Evolutionary conservation across 1,140 invertebrate genomes (phyloP).

Genomic region (Macrotrachela quadricornifera): DNA sequence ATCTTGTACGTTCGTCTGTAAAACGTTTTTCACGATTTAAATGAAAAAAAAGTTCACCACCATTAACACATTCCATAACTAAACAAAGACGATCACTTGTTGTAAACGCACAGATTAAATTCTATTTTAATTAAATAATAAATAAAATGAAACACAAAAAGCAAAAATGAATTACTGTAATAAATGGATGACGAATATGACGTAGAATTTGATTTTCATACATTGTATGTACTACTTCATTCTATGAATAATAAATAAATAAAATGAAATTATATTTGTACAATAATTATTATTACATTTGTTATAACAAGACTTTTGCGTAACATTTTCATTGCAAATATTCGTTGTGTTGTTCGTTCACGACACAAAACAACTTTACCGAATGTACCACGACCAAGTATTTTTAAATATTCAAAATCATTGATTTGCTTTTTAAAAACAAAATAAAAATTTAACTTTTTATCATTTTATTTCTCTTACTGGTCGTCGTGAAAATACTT

Average conservation of each 20-base stretch:
- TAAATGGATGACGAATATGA: conserved; percentile 88
- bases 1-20: conserved; percentile 74
- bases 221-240: conserved; percentile 91
- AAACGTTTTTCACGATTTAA: conserved; percentile 56
- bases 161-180: conserved; percentile 53
- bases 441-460: conserved; percentile 1
- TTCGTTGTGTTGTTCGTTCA: conserved; percentile 70
- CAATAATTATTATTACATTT: conserved; percentile 36
- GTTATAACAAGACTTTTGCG: conserved; percentile 96
- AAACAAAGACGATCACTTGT: conserved; percentile 91
- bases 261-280: too few species aligned
- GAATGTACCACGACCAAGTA: conserved; percentile 94
- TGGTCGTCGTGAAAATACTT: too few species aligned
- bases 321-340: conserved; percentile 97
- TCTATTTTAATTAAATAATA: conserved; percentile 35
- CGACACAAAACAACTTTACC: conserved; percentile 94
- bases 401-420: conserved; percentile 48
- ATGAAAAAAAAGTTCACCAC: conserved; percentile 95
- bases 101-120: conserved; percentile 97
- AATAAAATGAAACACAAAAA: neutral
- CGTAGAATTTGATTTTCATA: conserved; percentile 93
- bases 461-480: too few species aligned
- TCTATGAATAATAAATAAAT: conserved; percentile 29
- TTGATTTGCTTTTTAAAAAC: conserved; percentile 25
- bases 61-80: conserved; percentile 99